These are phyloP conservation scores for Aythya fuligula DNA, from an alignment of 2,797 vertebrate genomes.

Conservation along the genomic window DNA sequence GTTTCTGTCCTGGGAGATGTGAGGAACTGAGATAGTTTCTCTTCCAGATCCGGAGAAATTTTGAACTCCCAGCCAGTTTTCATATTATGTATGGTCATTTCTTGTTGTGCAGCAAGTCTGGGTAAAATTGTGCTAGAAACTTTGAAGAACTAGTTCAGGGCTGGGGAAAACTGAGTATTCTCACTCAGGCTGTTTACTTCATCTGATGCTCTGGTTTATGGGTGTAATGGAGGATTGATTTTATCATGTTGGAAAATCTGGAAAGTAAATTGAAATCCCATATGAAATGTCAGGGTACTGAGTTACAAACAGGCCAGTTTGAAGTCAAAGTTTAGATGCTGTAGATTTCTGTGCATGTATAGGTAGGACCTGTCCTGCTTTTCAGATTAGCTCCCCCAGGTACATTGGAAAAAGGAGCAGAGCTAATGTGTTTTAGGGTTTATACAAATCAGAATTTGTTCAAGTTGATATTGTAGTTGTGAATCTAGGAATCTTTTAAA, in stretches of 20 bases:
- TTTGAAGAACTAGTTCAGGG: not conserved
- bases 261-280: not conserved
- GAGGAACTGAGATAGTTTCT: not conserved
- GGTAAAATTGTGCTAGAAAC: not conserved
- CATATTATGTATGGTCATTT: not conserved
- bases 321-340: not conserved
- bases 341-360: not conserved
- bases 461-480: not conserved
- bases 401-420: not conserved
- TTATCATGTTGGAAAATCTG: constrained; percentile 8
- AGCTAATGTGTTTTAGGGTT: not conserved
- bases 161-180: not conserved
- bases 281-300: not conserved
- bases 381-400: not conserved
- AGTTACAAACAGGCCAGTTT: not conserved
- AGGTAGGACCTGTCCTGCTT: not conserved
- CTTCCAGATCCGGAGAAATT: not conserved
- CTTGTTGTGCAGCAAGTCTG: not conserved
- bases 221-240: not conserved
- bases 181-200: not conserved
- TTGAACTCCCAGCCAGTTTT: accelerated
- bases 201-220: not conserved
- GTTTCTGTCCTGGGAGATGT: not conserved
- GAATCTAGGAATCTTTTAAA: not conserved
- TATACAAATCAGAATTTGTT: not conserved